Conservation (phyloP, 2,888 invertebrate genomes). For the Drepana falcataria region DNA sequence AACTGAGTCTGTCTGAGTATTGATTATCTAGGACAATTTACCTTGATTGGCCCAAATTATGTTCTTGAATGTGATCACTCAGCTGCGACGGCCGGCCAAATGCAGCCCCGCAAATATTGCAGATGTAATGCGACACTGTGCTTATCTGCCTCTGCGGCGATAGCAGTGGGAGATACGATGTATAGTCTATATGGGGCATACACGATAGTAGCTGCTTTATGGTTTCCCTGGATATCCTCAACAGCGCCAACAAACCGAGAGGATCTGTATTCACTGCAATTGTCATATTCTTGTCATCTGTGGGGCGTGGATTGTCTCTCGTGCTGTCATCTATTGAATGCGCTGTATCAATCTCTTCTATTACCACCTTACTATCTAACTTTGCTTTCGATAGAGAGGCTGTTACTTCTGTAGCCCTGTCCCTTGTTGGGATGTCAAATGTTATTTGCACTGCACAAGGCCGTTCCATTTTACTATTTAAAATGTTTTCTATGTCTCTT, state of each 20-base stretch:
- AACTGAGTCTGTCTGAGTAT: no score
- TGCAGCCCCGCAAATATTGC: slow-evolving; percentile 56
- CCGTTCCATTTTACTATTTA: slow-evolving; percentile 21
- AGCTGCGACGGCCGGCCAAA: slow-evolving; percentile 48
- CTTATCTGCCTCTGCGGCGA: slow-evolving; percentile 4
- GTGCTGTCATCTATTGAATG: not conserved
- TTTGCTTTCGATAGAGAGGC: slow-evolving; percentile 31
- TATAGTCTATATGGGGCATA: slow-evolving; percentile 43
- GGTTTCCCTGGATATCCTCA: slow-evolving; percentile 50
- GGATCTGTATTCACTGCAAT: slow-evolving; percentile 68
- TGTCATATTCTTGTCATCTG: slow-evolving; percentile 26
- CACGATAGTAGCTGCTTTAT: slow-evolving; percentile 47
- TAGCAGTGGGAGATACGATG: slow-evolving; percentile 27
- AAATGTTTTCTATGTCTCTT: slow-evolving; percentile 35
- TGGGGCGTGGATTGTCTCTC: not conserved
- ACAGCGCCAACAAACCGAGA: slow-evolving; percentile 42
- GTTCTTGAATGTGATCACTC: slow-evolving; percentile 50
- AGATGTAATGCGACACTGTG: slow-evolving; percentile 32
- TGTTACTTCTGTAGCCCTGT: slow-evolving; percentile 47
- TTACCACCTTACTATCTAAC: slow-evolving; percentile 6
- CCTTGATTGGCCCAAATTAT: slow-evolving; percentile 45
- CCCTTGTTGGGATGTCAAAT: slow-evolving; percentile 49
- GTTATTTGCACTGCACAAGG: slow-evolving; percentile 34
- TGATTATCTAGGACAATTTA: slow-evolving; percentile 20
- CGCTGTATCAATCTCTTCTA: slow-evolving; percentile 17